Evolutionary conservation across 2,113 vertebrate genomes (phyloP).

Genomic region (Meles meles): DNA sequence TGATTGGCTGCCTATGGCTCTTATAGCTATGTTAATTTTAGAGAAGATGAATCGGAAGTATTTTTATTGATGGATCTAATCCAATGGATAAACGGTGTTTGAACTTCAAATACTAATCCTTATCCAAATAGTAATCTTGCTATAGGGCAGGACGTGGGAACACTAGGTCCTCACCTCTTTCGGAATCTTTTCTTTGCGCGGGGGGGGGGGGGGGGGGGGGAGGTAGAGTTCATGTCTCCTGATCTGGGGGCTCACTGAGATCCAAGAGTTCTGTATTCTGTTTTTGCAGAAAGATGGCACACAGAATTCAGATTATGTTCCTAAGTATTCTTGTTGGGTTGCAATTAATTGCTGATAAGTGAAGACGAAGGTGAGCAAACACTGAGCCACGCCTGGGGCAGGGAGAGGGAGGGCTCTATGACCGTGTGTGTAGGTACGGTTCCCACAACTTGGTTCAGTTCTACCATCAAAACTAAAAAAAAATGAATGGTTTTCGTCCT

Average conservation of each 20-base stretch:
- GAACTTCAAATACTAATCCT: neutral
- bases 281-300: neutral
- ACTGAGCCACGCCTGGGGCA: neutral
- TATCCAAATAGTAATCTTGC: neutral
- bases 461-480: neutral
- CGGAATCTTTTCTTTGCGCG: neutral
- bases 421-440: neutral
- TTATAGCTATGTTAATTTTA: neutral
- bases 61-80: conserved; percentile 9
- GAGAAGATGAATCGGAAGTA: conserved; percentile 16
- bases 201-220: too few relatives aligned
- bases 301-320: neutral
- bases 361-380: neutral
- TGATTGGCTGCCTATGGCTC: neutral
- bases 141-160: neutral
- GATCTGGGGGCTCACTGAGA: neutral
- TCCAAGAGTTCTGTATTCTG: neutral
- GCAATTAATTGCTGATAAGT: neutral
- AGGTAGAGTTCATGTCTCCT: neutral
- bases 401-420: neutral
- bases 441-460: neutral
- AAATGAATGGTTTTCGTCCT: neutral
- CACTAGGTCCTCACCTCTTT: neutral
- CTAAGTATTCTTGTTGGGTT: neutral
- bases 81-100: neutral